Evolutionary conservation across 2,888 invertebrate genomes (phyloP).

Genomic region (Napeogenes inachia): DNA sequence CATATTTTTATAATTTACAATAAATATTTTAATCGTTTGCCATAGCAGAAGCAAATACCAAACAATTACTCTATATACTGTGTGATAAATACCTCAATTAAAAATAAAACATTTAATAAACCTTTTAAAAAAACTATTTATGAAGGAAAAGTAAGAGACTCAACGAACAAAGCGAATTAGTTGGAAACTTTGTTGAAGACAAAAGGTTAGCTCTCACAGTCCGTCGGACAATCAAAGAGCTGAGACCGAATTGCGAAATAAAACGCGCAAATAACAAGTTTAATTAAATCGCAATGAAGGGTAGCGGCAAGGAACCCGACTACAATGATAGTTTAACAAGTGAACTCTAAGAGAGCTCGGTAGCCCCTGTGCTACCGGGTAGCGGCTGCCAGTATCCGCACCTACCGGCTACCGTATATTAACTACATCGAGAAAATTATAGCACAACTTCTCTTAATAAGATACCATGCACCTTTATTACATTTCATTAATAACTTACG

Average conservation of each 20-base stretch:
- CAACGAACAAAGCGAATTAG: conserved; percentile 34
- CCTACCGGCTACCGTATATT: too few relatives aligned
- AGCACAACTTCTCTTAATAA: conserved; percentile 32
- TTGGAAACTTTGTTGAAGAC: conserved; percentile 44
- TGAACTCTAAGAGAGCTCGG: conserved; percentile 54
- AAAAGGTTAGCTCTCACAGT: conserved; percentile 49
- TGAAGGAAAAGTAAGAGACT: conserved; percentile 6
- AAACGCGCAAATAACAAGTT: conserved; percentile 75
- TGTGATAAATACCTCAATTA: conserved; percentile 10
- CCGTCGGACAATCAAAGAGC: conserved; percentile 66
- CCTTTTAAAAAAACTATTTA: background rate
- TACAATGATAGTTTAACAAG: conserved; percentile 71
- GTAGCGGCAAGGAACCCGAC: conserved; percentile 59
- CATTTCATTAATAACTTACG: background rate
- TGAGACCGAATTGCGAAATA: conserved; percentile 67
- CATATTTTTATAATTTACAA: conserved; percentile 7
- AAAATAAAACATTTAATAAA: background rate
- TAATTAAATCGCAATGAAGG: conserved; percentile 74
- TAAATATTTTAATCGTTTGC: conserved; percentile 6
- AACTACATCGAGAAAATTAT: conserved; percentile 48
- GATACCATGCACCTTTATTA: conserved; percentile 15
- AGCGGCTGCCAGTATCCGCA: too few relatives aligned
- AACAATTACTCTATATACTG: background rate
- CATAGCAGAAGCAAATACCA: conserved; percentile 15
- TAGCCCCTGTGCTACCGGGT: too few relatives aligned